Percentiles rank a stretch among this genome's conserved stretches.
phyloP scores from a whole-genome alignment of 2,113 vertebrate species.

The Mirounga angustirostris region DNA sequence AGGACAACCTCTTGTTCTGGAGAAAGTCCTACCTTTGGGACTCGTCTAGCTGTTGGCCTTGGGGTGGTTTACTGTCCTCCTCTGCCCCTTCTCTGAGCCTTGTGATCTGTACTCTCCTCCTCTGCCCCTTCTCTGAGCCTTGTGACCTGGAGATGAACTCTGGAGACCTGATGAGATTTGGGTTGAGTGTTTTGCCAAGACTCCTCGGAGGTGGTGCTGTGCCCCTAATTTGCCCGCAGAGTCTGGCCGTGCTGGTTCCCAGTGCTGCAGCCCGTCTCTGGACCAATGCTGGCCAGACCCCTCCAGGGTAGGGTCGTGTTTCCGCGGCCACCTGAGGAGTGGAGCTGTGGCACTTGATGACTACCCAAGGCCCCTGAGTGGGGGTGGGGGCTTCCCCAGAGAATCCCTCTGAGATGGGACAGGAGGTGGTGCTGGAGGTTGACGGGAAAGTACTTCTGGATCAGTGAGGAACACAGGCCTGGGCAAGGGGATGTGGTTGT shows the following conservation, averaged over 20 bases:
- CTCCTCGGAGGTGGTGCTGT: fast-evolving
- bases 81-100: neutral
- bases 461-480: neutral
- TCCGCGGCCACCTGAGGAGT: neutral
- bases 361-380: neutral
- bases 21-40: neutral
- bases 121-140: neutral
- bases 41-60: neutral
- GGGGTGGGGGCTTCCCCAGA: neutral
- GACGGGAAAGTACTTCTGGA: no score
- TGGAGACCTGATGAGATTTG: neutral
- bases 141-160: no score
- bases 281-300: neutral
- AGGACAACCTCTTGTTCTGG: no score
- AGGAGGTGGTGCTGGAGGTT: neutral
- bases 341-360: neutral
- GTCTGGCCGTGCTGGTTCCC: fast-evolving
- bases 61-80: neutral
- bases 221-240: fast-evolving
- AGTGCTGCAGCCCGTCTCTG: no score
- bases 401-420: no score
- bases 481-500: neutral
- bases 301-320: neutral
- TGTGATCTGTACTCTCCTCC: no score
- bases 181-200: neutral